Evolutionary conservation across 2,113 vertebrate genomes (phyloP).

Genomic region (Boulengeromyrus knoepffleri): DNA sequence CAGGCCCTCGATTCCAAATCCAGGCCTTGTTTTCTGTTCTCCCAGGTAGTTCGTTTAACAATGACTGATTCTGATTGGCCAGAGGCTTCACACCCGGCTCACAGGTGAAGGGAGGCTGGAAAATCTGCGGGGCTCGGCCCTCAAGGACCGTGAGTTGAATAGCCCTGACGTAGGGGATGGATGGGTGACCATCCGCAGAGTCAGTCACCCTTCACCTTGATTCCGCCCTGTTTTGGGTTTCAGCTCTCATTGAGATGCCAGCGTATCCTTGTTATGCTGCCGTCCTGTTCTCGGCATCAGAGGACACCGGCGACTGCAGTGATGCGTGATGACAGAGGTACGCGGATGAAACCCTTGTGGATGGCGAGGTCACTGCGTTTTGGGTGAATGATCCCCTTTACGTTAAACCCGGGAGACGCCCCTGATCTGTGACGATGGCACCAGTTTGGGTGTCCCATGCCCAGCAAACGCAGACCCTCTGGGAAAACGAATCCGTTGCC

Average conservation of each 20-base stretch:
- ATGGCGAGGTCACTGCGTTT: neutral
- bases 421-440: neutral
- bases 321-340: neutral
- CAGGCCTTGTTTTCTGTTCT: no score
- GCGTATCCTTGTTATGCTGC: neutral
- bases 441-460: neutral
- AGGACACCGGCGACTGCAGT: neutral
- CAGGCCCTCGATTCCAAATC: no score
- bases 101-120: no score
- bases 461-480: neutral
- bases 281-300: neutral
- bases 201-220: neutral
- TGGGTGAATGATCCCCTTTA: neutral
- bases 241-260: neutral
- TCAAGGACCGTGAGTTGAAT: no score
- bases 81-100: no score
- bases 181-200: neutral
- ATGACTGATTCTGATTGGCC: no score
- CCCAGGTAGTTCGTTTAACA: no score
- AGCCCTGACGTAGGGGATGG: no score
- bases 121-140: no score
- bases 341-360: neutral
- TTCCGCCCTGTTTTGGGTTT: no score
- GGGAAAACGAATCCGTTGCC: neutral
- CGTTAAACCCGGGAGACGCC: neutral